phyloP scores from a whole-genome alignment of 2,797 vertebrate genomes.

The Tarsius wallacei region DNA sequence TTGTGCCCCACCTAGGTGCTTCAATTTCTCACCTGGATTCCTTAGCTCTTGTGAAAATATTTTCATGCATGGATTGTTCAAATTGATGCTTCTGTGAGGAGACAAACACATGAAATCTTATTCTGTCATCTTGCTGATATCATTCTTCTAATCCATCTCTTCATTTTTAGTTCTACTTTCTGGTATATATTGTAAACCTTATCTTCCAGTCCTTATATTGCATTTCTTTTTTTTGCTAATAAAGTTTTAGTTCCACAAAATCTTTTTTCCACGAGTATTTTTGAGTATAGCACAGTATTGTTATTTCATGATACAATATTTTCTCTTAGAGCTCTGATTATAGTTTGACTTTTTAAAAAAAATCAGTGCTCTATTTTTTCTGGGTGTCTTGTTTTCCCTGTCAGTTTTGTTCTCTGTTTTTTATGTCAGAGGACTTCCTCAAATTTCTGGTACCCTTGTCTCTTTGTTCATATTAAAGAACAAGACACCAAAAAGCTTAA shows the following conservation, averaged over 20 bases:
- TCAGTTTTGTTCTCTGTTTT: slow-evolving; percentile 34
- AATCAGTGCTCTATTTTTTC: not conserved
- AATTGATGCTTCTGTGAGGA: not conserved
- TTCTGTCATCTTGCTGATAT: too few relatives aligned
- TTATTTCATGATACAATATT: not conserved
- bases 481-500: not conserved
- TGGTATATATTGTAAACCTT: not conserved
- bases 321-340: not conserved
- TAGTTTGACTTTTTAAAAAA: not conserved
- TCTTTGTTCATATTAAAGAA: slow-evolving; percentile 40
- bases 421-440: not conserved
- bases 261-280: not conserved
- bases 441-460: slow-evolving; percentile 14
- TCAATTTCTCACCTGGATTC: not conserved
- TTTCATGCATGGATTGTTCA: not conserved
- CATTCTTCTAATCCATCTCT: not conserved
- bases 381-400: not conserved
- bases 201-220: not conserved
- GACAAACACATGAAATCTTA: not conserved
- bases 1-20: too few relatives aligned
- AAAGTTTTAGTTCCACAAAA: slow-evolving; percentile 13
- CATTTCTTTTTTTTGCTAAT: not conserved
- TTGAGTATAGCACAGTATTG: not conserved
- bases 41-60: too few relatives aligned
- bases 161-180: slow-evolving; percentile 2